Conservation (phyloP, 2,888 invertebrate genomes). For the Theodoxus fluviatilis region DNA sequence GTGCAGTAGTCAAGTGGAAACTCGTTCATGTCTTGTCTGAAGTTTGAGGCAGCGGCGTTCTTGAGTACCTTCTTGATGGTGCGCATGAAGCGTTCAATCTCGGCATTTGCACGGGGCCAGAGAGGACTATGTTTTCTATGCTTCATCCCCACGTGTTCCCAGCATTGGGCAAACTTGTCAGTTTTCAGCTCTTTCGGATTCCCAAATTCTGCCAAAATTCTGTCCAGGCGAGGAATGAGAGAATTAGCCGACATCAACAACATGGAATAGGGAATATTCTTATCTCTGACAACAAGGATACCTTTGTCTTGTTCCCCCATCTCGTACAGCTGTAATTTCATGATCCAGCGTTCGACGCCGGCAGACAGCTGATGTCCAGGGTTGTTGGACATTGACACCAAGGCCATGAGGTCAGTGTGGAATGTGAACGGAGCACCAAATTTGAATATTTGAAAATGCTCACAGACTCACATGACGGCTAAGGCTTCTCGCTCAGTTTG, state of each 20-base stretch:
- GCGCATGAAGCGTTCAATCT: conserved; percentile 23
- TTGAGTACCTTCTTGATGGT: conserved; percentile 16
- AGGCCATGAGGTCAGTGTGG: conserved; percentile 28
- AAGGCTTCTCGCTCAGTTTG: too few relatives aligned
- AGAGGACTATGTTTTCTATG: conserved; percentile 21
- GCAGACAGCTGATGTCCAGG: conserved; percentile 27
- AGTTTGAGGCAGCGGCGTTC: conserved; percentile 21
- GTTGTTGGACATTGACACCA: conserved; percentile 7
- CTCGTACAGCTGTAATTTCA: conserved; percentile 38
- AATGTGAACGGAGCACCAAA: conserved; percentile 37
- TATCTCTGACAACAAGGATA: too few relatives aligned
- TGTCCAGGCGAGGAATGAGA: conserved; percentile 4
- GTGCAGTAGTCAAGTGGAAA: conserved; percentile 28
- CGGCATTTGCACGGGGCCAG: conserved; percentile 26
- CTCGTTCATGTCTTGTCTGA: conserved; percentile 28
- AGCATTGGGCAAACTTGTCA: conserved; percentile 11
- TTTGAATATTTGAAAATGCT: too few relatives aligned
- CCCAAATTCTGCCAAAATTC: conserved; percentile 21
- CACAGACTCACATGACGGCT: too few relatives aligned
- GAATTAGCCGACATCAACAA: background rate
- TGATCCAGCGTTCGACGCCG: conserved; percentile 38
- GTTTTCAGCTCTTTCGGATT: conserved; percentile 23
- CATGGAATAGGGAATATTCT: conserved; percentile 1
- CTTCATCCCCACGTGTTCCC: conserved; percentile 3
- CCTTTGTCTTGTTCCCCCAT: too few relatives aligned